Percentiles rank a stretch among this genome's conserved stretches.
Evolutionary conservation across 1,140 invertebrate species (phyloP).

Genomic region (Aphelinus certus): DNA sequence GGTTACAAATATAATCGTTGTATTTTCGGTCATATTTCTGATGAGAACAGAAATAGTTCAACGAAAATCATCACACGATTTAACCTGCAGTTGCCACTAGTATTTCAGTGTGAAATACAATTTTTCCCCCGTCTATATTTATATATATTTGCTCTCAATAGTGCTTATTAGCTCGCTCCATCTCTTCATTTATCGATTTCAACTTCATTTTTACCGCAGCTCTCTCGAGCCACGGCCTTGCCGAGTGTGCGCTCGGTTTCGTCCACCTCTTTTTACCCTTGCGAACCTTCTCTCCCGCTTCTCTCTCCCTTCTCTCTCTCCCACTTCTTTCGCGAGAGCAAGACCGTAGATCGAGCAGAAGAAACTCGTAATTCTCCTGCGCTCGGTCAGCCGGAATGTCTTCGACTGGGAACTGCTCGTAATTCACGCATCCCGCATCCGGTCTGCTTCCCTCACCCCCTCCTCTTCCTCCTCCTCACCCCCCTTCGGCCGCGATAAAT

Average conservation of each 20-base stretch:
- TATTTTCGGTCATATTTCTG: no score
- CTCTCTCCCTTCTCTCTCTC: constrained; percentile 8
- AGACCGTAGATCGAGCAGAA: constrained; percentile 42
- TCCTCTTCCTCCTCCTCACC: background rate
- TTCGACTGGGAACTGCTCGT: constrained; percentile 47
- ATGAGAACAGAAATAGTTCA: no score
- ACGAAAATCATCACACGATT: no score
- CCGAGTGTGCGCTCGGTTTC: background rate
- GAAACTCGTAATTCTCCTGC: constrained; percentile 33
- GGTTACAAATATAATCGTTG: no score
- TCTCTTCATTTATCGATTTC: constrained; percentile 7
- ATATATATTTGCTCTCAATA: constrained; percentile 12
- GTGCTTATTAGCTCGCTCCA: background rate
- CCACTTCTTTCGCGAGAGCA: background rate
- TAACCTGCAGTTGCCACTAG: no score
- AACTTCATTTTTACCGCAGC: background rate
- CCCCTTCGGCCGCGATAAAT: constrained; percentile 46
- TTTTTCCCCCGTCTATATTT: background rate
- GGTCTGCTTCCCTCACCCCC: background rate
- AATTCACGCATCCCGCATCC: constrained; percentile 49
- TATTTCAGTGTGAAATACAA: no score
- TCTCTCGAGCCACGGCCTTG: background rate
- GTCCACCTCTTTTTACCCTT: background rate
- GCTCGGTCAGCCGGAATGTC: constrained; percentile 47
- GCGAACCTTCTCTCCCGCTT: background rate